Evolutionary conservation across 2,888 invertebrate species (phyloP).

Genomic region (Alcis repandata): DNA sequence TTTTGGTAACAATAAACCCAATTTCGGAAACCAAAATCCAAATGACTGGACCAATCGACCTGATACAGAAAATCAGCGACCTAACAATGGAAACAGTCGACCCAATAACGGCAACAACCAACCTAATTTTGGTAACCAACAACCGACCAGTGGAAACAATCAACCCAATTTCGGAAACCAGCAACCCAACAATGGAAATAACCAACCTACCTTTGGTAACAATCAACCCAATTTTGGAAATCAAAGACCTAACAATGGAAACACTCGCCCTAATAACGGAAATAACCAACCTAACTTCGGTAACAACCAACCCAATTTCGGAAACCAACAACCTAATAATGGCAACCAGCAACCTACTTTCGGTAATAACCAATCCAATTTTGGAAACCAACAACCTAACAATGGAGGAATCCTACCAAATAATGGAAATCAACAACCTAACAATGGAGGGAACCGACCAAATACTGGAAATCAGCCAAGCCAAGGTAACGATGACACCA

Average conservation of each 20-base stretch:
- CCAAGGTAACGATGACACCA: slow-evolving; percentile 16
- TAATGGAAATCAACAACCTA: slow-evolving; percentile 18
- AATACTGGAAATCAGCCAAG: background rate
- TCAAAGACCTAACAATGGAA: slow-evolving; percentile 26
- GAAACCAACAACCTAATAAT: slow-evolving; percentile 24
- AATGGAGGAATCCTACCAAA: slow-evolving; percentile 35
- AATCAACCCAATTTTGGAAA: slow-evolving; percentile 23
- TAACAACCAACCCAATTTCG: slow-evolving; percentile 20
- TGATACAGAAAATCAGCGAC: slow-evolving; percentile 17
- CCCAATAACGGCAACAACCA: slow-evolving; percentile 23
- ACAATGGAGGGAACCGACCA: slow-evolving; percentile 21
- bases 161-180: slow-evolving; percentile 25
- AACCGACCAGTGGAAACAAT: slow-evolving; percentile 22
- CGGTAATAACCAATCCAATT: slow-evolving; percentile 22
- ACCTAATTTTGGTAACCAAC: slow-evolving; percentile 5
- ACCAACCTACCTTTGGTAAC: slow-evolving; percentile 21
- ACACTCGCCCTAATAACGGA: slow-evolving; percentile 31
- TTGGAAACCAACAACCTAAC: slow-evolving; percentile 32
- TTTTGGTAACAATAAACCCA: slow-evolving; percentile 22
- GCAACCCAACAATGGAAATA: background rate
- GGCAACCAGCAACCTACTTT: slow-evolving; percentile 26
- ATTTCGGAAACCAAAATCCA: slow-evolving; percentile 25
- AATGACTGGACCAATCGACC: slow-evolving; percentile 15
- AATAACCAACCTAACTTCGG: slow-evolving; percentile 34
- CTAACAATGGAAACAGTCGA: slow-evolving; percentile 28